A percentile compares a stretch with the other conserved stretches of the same genome.
Conservation (phyloP, 2,797 vertebrate genomes). For the Valencia hispanica region DNA sequence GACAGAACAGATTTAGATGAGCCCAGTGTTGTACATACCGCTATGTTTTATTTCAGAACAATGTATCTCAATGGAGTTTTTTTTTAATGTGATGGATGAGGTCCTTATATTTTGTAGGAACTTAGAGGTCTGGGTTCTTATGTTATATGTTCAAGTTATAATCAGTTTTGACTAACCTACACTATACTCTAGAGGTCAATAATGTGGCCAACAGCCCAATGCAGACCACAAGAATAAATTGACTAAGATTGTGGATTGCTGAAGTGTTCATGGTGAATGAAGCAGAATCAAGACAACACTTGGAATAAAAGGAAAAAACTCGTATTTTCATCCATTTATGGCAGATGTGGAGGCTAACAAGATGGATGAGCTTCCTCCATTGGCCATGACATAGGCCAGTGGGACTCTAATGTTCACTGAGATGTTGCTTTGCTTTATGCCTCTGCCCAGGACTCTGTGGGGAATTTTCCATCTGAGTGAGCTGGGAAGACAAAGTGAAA, state of each 20-base stretch:
- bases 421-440: conserved; percentile 47
- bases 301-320: conserved; percentile 27
- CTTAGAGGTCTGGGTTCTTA: not conserved
- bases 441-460: conserved; percentile 34
- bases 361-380: conserved; percentile 65
- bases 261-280: conserved; percentile 17
- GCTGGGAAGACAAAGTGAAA: conserved; percentile 38
- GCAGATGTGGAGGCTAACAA: conserved; percentile 54
- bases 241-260: conserved; percentile 19
- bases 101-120: not conserved
- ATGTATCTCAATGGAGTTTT: not conserved
- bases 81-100: not conserved
- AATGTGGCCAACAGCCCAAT: conserved; percentile 26
- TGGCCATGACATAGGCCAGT: conserved; percentile 41
- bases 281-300: conserved; percentile 41
- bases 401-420: conserved; percentile 59
- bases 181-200: not conserved
- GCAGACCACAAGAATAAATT: conserved; percentile 11
- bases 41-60: not conserved
- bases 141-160: not conserved
- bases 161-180: conserved; percentile 5
- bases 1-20: not conserved
- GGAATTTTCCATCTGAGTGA: conserved; percentile 47
- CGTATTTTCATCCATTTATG: conserved; percentile 43
- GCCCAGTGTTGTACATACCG: not conserved